Conservation (phyloP, 2,797 vertebrate species). For the Meriones psammophilus region DNA sequence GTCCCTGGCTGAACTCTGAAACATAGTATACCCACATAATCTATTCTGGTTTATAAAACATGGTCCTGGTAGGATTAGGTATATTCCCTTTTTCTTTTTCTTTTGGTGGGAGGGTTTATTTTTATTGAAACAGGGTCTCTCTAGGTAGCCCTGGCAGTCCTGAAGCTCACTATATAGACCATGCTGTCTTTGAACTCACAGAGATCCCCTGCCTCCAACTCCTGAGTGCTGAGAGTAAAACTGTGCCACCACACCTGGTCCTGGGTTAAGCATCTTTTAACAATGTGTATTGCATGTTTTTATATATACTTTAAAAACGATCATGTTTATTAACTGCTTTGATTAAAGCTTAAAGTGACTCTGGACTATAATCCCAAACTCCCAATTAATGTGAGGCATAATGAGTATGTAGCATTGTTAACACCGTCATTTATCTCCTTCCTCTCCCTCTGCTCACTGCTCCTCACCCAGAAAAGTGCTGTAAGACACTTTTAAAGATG, state of each 20-base stretch:
- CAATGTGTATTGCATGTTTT: slow-evolving; percentile 11
- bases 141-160: background rate
- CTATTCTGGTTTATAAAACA: background rate
- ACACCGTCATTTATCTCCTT: background rate
- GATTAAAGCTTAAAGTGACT: slow-evolving; percentile 28
- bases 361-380: background rate
- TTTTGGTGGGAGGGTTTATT: background rate
- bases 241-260: background rate
- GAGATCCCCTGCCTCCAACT: background rate
- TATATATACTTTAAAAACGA: background rate
- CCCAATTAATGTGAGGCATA: background rate
- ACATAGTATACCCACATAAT: background rate
- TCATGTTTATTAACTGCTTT: slow-evolving; percentile 32
- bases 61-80: background rate
- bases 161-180: background rate
- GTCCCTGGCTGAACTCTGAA: background rate
- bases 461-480: slow-evolving; percentile 77
- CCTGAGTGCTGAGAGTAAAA: background rate
- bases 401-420: background rate
- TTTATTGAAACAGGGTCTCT: background rate
- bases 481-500: slow-evolving; percentile 84
- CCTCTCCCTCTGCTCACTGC: background rate
- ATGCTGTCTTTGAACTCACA: background rate
- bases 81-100: background rate
- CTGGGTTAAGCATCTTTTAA: slow-evolving; percentile 3